These are phyloP conservation scores for Anhinga anhinga DNA, from an alignment of 2,113 vertebrate genomes.

Conservation along the genomic window DNA sequence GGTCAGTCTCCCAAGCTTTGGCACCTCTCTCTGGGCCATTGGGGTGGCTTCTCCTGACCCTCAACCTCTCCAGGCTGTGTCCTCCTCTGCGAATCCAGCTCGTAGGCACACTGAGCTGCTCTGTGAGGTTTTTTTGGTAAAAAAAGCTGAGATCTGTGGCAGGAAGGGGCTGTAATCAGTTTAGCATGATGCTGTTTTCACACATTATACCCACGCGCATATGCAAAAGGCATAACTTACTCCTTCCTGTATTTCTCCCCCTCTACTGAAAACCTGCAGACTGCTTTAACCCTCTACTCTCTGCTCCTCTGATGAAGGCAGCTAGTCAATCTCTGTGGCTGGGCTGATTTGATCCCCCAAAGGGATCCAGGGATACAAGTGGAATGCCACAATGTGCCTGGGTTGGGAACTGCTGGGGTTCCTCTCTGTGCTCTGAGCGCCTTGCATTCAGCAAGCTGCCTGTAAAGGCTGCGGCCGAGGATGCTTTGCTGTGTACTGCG, in stretches of 20 bases:
- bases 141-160: not conserved
- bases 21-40: not conserved
- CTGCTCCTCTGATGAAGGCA: not conserved
- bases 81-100: not conserved
- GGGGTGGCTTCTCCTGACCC: not conserved
- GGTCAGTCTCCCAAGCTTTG: not conserved
- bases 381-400: rapidly evolving
- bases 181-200: not conserved
- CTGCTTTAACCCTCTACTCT: not conserved
- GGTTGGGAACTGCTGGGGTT: not conserved
- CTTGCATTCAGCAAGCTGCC: not conserved
- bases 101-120: not conserved
- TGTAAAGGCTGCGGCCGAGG: not conserved
- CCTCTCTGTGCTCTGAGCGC: not conserved
- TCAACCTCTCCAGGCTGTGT: not conserved
- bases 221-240: not conserved
- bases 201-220: rapidly evolving
- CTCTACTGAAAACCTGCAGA: not conserved
- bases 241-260: not conserved
- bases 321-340: not conserved
- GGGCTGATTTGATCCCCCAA: not conserved
- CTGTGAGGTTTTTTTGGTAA: not conserved
- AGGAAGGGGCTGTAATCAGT: not conserved
- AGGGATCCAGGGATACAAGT: not conserved
- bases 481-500: rapidly evolving